These are phyloP conservation scores for Pseudopleuronectes americanus DNA, from an alignment of 2,797 vertebrate genomes.

Conservation along the genomic window DNA sequence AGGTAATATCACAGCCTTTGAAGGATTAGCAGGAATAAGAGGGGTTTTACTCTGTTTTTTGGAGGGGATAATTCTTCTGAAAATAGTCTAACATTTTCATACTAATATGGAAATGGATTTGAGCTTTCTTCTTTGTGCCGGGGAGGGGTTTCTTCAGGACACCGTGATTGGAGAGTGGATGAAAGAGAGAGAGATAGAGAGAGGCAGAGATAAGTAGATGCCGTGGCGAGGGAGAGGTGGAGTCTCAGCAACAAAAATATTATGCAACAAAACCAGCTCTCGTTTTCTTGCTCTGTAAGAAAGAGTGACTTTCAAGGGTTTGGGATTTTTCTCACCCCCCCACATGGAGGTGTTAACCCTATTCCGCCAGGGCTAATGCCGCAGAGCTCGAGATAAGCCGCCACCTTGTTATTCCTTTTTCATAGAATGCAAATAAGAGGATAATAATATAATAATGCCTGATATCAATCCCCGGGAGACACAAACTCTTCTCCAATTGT, in stretches of 20 bases:
- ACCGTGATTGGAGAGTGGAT: constrained; percentile 34
- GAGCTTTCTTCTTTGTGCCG: constrained; percentile 34
- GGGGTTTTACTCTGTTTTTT: constrained; percentile 78
- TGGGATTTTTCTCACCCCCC: constrained; percentile 19
- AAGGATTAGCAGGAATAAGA: constrained; percentile 84
- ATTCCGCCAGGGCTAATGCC: constrained; percentile 44
- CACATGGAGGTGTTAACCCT: constrained; percentile 29
- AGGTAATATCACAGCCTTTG: constrained; percentile 83
- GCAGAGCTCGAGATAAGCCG: constrained; percentile 68
- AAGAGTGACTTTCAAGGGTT: constrained; percentile 1
- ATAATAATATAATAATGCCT: constrained; percentile 76
- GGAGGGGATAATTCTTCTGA: constrained; percentile 78
- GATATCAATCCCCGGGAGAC: constrained; percentile 65
- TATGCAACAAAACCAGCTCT: constrained; percentile 25
- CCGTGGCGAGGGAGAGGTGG: constrained; percentile 4
- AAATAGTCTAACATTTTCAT: constrained; percentile 76
- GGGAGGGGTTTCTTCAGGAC: constrained; percentile 65
- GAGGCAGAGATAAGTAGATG: constrained; percentile 31
- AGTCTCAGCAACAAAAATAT: constrained; percentile 2
- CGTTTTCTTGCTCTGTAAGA: constrained; percentile 6
- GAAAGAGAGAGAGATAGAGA: constrained; percentile 50
- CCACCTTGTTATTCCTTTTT: constrained; percentile 77
- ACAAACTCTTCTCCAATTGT: constrained; percentile 69
- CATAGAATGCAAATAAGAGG: constrained; percentile 75
- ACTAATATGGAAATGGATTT: constrained; percentile 84